Base-by-base conservation (phyloP, 2,113 vertebrate genomes). In the Helogale parvula region DNA sequence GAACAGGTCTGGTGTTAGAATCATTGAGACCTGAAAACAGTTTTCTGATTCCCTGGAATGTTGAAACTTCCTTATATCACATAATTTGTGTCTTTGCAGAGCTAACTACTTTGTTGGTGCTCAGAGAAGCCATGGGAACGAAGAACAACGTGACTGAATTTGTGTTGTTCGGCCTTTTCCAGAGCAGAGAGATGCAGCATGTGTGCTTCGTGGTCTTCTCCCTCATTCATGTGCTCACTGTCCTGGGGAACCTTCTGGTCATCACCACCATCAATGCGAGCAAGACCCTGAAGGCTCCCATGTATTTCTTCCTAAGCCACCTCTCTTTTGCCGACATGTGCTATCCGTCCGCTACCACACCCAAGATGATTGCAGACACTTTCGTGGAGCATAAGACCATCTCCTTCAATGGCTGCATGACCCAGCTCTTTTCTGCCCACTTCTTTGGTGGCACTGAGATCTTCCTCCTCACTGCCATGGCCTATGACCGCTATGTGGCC, bases 341-440 rank as follows among this genome's bases (percentile, higher is more conserved):
- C n/a, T 97, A 97, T 60, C 97, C 96, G 1, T 93, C 96, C 1
- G 79, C 97, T 77, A 88, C 95, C 45, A 87, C 71, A 3, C 96
- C 96, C 65, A 98, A 98, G 86, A 94, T 98, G 97, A 83, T 97
- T 25, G 77, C 77, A 16, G 90, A 94, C 74, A 84, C 80, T 27
- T 89, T 97, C 0, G 8, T 90, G 63, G 88, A 94, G 68, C 23
- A 0, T 19, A 90, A 94, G 68, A 96, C 72, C 31, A 97, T 97
- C 79, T 94, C 93, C 63, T 95, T 95, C 7, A 41, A 54, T 52
- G 88, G 92, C 38, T 97, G 85, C 69, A 92, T 96, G 50, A 93
- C 84, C 52, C 97, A 97, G 41, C 83, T 97, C 31, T 96, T 97
- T 45, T 88, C 66, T 41, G 84, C 88, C 23, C 86, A 93, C 45